phyloP scores from a whole-genome alignment of 1,140 invertebrate species.

The Heliconius congener region DNA sequence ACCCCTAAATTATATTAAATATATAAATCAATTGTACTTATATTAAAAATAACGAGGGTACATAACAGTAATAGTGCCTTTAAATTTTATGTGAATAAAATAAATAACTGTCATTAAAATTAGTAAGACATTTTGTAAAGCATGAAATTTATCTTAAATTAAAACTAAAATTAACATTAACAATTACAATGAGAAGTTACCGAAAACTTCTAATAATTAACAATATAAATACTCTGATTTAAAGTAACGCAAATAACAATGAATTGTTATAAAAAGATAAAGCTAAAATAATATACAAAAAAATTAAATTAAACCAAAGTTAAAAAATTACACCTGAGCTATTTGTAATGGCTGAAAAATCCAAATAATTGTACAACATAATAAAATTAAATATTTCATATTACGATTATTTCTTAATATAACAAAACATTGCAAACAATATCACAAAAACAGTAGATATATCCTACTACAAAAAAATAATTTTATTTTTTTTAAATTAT shows the following conservation, averaged over 20 bases:
- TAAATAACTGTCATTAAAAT: not conserved
- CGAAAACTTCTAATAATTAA: conserved; percentile 35
- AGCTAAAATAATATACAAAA: not conserved
- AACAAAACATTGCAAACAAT: conserved; percentile 29
- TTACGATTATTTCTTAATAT: not conserved
- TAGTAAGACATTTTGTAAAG: not conserved
- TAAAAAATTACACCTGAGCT: not conserved
- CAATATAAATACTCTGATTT: conserved; percentile 34
- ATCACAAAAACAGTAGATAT: conserved; percentile 32
- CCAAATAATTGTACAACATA: too few species aligned
- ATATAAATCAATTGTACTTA: not conserved
- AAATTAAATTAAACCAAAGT: not conserved
- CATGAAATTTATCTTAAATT: not conserved
- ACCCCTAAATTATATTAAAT: not conserved
- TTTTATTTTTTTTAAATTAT: too few species aligned
- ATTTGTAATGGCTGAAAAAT: not conserved
- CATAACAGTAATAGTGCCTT: conserved; percentile 6
- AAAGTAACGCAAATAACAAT: conserved; percentile 26
- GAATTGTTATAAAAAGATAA: conserved; percentile 15
- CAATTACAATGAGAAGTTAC: conserved; percentile 24
- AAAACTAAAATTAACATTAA: conserved; percentile 29
- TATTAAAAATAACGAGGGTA: not conserved
- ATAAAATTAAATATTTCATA: not conserved
- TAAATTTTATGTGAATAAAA: not conserved
- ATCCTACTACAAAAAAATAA: not conserved